These are phyloP conservation scores for Gryllus bimaculatus DNA, from an alignment of 1,140 invertebrate genomes.

Conservation along the genomic window DNA sequence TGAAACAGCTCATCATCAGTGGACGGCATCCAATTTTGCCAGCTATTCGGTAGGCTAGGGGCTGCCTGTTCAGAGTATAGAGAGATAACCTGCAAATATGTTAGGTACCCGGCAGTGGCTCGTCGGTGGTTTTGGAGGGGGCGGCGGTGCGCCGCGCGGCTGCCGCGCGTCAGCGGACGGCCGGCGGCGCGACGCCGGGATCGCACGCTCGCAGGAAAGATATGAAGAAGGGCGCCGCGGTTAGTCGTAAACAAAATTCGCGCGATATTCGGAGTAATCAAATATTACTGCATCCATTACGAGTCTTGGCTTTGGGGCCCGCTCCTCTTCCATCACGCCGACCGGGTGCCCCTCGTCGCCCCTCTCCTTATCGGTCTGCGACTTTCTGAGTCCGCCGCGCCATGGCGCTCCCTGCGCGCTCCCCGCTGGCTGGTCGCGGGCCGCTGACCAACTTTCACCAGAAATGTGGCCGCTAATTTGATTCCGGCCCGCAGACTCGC, in stretches of 20 bases:
- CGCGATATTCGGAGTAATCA: not conserved
- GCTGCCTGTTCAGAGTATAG: not conserved
- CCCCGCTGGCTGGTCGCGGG: too few relatives aligned
- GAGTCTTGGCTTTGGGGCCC: not conserved
- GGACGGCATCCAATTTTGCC: not conserved
- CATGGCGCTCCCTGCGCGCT: too few relatives aligned
- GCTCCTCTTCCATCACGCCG: not conserved
- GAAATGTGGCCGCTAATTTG: conserved; percentile 3
- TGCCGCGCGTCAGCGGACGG: too few relatives aligned
- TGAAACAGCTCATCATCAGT: not conserved
- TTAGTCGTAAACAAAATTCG: conserved; percentile 5
- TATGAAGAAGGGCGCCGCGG: too few relatives aligned
- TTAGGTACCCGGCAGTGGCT: not conserved
- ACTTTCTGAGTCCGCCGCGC: not conserved
- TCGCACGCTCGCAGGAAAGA: too few relatives aligned
- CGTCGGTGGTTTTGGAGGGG: too few relatives aligned
- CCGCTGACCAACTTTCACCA: conserved; percentile 2
- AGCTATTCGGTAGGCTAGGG: not conserved
- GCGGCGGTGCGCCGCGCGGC: too few relatives aligned
- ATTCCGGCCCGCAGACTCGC: not conserved
- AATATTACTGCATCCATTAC: not conserved
- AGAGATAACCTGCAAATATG: not conserved
- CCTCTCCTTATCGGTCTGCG: not conserved
- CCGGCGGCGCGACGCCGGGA: too few relatives aligned
- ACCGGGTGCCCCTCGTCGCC: not conserved